These are phyloP conservation scores for Sparidentex hasta DNA, from an alignment of 2,797 vertebrate species.

Conservation along the genomic window DNA sequence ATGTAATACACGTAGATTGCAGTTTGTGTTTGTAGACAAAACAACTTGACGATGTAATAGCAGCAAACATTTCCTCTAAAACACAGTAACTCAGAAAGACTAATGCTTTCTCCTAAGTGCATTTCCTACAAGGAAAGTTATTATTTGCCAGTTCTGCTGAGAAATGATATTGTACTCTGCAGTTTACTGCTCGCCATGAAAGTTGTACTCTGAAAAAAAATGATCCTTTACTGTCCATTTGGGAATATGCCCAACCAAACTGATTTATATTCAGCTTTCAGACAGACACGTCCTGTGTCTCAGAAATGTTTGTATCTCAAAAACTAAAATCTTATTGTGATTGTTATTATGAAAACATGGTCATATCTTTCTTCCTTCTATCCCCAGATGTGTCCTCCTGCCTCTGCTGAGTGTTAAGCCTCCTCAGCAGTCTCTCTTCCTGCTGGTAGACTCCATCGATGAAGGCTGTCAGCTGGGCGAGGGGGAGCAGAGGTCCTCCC, in stretches of 20 bases:
- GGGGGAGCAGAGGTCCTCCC: slow-evolving; percentile 87
- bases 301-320: not conserved
- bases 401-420: slow-evolving; percentile 93
- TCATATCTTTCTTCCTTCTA: not conserved
- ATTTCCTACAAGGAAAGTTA: not conserved
- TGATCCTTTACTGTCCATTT: not conserved
- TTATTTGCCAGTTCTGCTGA: not conserved
- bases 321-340: no score
- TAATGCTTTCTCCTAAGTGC: no score
- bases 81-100: not conserved
- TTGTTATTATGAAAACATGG: not conserved
- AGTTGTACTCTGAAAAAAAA: not conserved
- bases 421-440: slow-evolving; percentile 92
- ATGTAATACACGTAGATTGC: not conserved
- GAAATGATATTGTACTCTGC: not conserved
- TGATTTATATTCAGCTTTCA: not conserved
- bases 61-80: not conserved
- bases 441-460: slow-evolving; percentile 96
- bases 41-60: no score
- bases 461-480: slow-evolving; percentile 91
- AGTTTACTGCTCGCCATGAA: not conserved
- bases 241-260: not conserved
- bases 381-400: slow-evolving; percentile 91
- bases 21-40: not conserved
- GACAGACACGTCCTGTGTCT: not conserved